Evolutionary conservation across 2,797 vertebrate species (phyloP), one percentile per base, ranked within the genome.

Genomic region (Cirrhinus molitorella): DNA sequence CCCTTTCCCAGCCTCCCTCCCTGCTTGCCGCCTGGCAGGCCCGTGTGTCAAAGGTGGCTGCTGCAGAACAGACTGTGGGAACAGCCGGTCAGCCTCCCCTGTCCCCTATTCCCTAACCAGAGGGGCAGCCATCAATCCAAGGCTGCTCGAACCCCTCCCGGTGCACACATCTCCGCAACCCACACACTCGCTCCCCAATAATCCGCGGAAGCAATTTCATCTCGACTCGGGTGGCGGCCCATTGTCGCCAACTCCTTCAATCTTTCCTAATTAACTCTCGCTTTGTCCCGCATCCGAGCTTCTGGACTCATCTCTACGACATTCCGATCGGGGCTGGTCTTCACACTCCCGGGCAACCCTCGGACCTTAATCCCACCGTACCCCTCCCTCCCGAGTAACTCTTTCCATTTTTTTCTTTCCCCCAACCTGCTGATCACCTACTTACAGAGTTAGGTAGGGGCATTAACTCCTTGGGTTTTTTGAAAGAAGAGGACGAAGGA

Each of bases 191-290:
- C 93, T 94, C 93, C 83, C 93, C 94, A 96, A 95, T 98, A 97
- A 98, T 97, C 97, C 96, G 95, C 96, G 96, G 96, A 98, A 97
- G 96, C 96, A 96, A 96, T 96, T 96, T 96, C 93, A 94, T 96
- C 90, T 90, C 92, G 91, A 92, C 94, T 94, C 93, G 94, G 95
- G 95, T 96, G 93, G 95, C 95, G 92, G 94, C 95, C 94, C 94
- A 96, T 96, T 96, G 95, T 95, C 94, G 93, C 95, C 90, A 93
- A 91, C 95, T 95, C 95, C 94, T 94, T 93, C 94, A 96, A 96
- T 96, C 92, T 95, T 95, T 96, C 96, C 96, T 97, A 97, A 97
- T 97, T 96, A 98, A 96, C 96, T 98, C 96, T 96, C 94, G 89
- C 94, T 95, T 95, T 96, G 94, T 96, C 94, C 94, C 70, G 91